phyloP scores from a whole-genome alignment of 2,888 invertebrate genomes.

The Rugalucina vietnamica region DNA sequence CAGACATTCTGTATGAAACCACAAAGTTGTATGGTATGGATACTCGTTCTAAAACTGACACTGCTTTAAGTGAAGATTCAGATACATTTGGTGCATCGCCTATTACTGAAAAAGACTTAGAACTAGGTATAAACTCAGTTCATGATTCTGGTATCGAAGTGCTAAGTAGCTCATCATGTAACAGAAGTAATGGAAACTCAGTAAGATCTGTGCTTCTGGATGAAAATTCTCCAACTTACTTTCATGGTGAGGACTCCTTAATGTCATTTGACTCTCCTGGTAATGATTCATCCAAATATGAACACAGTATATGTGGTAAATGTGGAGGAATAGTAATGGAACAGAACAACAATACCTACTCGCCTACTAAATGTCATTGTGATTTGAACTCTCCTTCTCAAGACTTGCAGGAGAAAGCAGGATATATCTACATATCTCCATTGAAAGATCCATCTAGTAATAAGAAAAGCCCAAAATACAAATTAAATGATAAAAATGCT shows the following conservation, averaged over 20 bases:
- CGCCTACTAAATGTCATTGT: slow-evolving; percentile 57
- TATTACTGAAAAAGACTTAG: slow-evolving; percentile 47
- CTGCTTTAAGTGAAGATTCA: slow-evolving; percentile 40
- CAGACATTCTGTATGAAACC: slow-evolving; percentile 35
- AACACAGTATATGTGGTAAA: slow-evolving; percentile 56
- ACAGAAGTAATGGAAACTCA: slow-evolving; percentile 62
- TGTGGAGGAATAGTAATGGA: slow-evolving; percentile 63
- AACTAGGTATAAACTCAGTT: slow-evolving; percentile 46
- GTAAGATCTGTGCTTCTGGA: slow-evolving; percentile 55
- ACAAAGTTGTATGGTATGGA: slow-evolving; percentile 44
- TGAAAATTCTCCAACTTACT: slow-evolving; percentile 60
- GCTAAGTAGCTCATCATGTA: slow-evolving; percentile 58
- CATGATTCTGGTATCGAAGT: slow-evolving; percentile 65
- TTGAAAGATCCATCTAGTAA: neutral
- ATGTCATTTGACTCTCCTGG: slow-evolving; percentile 56
- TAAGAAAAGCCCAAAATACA: neutral
- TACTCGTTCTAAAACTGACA: slow-evolving; percentile 29
- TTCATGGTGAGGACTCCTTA: slow-evolving; percentile 51
- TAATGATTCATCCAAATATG: slow-evolving; percentile 44
- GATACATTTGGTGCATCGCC: slow-evolving; percentile 47
- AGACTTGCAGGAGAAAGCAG: neutral
- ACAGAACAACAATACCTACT: slow-evolving; percentile 58
- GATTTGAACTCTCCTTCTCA: neutral
- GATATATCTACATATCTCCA: neutral
- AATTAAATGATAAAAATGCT: neutral